A percentile compares a stretch with the other conserved stretches of the same genome.
Conservation (phyloP, 1,140 invertebrate genomes). For the Holcopasites calliopsidis region DNA sequence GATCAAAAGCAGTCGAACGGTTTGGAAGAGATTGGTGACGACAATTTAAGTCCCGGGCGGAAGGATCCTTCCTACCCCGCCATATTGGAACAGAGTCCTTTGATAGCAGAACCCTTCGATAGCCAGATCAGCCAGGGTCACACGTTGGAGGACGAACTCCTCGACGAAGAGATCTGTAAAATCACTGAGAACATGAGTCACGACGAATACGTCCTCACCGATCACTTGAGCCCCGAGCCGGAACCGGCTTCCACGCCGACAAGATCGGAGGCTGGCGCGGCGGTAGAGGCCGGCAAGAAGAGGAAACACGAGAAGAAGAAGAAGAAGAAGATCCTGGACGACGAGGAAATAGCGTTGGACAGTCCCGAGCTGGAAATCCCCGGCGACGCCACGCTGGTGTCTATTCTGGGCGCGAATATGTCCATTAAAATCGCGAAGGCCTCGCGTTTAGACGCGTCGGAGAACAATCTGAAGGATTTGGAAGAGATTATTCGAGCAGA, state of each 20-base stretch:
- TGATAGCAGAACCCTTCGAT: constrained; percentile 18
- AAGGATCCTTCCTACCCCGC: neutral
- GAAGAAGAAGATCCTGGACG: constrained; percentile 66
- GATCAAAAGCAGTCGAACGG: neutral
- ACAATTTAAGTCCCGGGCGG: neutral
- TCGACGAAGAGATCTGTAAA: constrained; percentile 78
- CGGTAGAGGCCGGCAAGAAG: constrained; percentile 34
- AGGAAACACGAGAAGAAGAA: constrained; percentile 44
- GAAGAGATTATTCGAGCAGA: too few relatives aligned
- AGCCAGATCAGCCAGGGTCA: constrained; percentile 33
- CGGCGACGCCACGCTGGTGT: neutral
- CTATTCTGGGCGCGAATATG: neutral
- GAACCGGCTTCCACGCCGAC: constrained; percentile 61
- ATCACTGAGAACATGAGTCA: constrained; percentile 79
- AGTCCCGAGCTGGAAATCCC: constrained; percentile 45
- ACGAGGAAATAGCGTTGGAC: constrained; percentile 72
- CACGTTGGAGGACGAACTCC: constrained; percentile 72
- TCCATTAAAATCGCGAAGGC: constrained; percentile 2
- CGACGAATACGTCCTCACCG: constrained; percentile 77
- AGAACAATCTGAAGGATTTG: neutral
- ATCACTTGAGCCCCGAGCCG: constrained; percentile 71
- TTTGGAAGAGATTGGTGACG: neutral
- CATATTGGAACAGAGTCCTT: neutral
- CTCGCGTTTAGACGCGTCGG: neutral
- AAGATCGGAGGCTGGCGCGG: constrained; percentile 21